Percentiles rank a stretch among this genome's conserved stretches.
These are phyloP conservation scores for Pedionomus torquatus DNA, from an alignment of 2,113 vertebrate genomes.

Conservation along the genomic window DNA sequence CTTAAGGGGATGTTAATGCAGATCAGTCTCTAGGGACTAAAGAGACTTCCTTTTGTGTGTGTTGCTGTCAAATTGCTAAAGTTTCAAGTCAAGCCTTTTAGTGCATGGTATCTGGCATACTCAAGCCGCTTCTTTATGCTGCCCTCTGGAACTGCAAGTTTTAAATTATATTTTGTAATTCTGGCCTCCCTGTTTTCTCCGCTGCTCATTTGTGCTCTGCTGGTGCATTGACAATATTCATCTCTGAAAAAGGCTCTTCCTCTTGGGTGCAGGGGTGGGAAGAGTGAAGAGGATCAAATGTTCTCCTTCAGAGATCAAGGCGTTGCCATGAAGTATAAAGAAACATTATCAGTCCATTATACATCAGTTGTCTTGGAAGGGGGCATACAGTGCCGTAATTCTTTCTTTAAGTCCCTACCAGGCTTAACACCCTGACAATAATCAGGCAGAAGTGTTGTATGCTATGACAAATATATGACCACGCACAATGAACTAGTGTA, in stretches of 20 bases:
- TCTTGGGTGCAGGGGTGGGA: background rate
- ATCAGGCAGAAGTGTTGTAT: background rate
- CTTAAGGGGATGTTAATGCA: background rate
- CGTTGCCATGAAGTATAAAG: background rate
- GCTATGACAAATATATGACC: background rate
- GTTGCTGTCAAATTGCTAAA: background rate
- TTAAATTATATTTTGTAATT: background rate
- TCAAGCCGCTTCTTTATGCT: background rate
- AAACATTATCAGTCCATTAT: background rate
- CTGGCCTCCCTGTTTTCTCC: background rate
- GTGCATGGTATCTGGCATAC: background rate
- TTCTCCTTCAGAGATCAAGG: background rate
- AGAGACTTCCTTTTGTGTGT: background rate
- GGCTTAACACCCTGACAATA: background rate
- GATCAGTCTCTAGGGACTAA: background rate
- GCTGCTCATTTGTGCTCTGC: background rate
- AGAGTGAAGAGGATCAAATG: background rate
- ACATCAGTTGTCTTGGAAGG: background rate
- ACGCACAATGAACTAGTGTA: background rate
- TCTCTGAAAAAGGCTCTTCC: background rate
- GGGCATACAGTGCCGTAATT: background rate
- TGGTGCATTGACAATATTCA: background rate
- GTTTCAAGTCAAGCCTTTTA: background rate
- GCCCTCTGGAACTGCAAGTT: background rate
- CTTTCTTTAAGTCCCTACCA: background rate